These are phyloP conservation scores for Apis dorsata DNA, from an alignment of 1,140 invertebrate genomes.

Conservation along the genomic window DNA sequence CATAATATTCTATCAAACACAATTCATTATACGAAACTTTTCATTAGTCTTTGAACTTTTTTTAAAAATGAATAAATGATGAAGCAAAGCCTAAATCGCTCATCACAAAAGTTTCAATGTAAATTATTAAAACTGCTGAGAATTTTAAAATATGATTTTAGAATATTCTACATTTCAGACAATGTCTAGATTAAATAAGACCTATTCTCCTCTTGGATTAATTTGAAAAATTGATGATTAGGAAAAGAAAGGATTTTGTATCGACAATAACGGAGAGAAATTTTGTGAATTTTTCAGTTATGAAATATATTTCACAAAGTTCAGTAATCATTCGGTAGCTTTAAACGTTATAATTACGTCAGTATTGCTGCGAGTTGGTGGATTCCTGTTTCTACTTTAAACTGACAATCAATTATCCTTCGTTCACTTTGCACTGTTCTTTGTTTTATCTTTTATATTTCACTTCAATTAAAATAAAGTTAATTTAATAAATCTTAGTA, in stretches of 20 bases:
- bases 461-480: neutral
- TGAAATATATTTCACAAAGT: constrained; percentile 34
- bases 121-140: no score
- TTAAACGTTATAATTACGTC: constrained; percentile 64
- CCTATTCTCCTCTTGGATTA: no score
- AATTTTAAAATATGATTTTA: no score
- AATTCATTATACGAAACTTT: no score
- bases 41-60: no score
- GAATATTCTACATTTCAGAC: neutral
- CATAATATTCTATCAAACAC: no score
- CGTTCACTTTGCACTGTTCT: constrained; percentile 5
- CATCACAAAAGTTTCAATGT: no score
- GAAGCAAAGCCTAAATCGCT: no score
- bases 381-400: constrained; percentile 46
- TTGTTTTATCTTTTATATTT: neutral
- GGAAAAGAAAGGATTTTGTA: neutral
- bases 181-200: no score
- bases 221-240: neutral
- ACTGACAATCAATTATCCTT: constrained; percentile 31
- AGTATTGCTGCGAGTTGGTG: constrained; percentile 40
- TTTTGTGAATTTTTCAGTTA: constrained; percentile 15
- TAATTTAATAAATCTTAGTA: no score
- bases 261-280: neutral
- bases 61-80: no score
- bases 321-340: constrained; percentile 65